Evolutionary conservation across 1,140 invertebrate genomes (phyloP).

Genomic region (Andrena cerasifolii): DNA sequence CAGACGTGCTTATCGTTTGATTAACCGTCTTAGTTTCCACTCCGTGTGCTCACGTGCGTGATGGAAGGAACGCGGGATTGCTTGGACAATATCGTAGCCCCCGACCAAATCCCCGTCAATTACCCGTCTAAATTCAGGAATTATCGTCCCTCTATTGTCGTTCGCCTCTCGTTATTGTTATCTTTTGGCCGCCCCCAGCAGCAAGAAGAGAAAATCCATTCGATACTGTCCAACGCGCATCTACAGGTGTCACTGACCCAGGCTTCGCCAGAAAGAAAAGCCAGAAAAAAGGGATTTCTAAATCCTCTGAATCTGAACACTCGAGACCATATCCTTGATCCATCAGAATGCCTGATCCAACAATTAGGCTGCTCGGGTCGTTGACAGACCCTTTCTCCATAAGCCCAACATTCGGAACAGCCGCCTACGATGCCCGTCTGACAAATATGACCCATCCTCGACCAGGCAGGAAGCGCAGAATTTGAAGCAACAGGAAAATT

Average conservation of each 20-base stretch:
- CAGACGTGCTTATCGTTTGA: slow-evolving; percentile 68
- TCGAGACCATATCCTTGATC: too few relatives aligned
- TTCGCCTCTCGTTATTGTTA: slow-evolving; percentile 11
- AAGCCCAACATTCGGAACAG: too few relatives aligned
- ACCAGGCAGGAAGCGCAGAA: too few relatives aligned
- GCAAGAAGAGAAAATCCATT: background rate
- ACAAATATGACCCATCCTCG: too few relatives aligned
- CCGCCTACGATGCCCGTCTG: too few relatives aligned
- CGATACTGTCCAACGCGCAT: background rate
- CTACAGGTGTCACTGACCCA: background rate
- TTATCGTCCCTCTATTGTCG: slow-evolving; percentile 41
- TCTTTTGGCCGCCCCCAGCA: background rate
- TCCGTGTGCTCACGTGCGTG: slow-evolving; percentile 44
- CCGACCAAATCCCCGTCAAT: slow-evolving; percentile 41
- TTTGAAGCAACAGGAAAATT: too few relatives aligned
- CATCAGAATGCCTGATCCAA: too few relatives aligned
- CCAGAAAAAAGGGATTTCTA: too few relatives aligned
- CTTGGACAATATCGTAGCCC: slow-evolving; percentile 27
- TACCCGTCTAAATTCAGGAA: slow-evolving; percentile 53
- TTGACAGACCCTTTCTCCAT: too few relatives aligned
- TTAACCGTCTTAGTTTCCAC: slow-evolving; percentile 59
- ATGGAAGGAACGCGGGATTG: slow-evolving; percentile 45
- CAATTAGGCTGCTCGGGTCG: too few relatives aligned
- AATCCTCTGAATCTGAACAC: too few relatives aligned
- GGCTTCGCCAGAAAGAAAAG: background rate